Conservation (phyloP, 2,113 vertebrate species). For the Menidia beryllina region DNA sequence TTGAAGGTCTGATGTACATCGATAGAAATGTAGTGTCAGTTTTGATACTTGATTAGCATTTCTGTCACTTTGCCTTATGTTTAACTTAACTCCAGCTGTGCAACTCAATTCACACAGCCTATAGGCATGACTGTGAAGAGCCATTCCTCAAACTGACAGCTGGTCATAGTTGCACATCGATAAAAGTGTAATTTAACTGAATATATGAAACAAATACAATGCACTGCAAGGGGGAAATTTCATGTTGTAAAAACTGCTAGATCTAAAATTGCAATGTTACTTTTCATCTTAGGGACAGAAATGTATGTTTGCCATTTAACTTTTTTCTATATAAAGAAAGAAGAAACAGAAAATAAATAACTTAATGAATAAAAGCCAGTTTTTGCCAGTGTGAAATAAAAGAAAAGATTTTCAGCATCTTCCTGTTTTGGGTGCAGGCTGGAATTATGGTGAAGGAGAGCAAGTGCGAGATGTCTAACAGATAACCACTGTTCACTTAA, state of each 20-base stretch:
- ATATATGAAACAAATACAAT: slow-evolving; percentile 45
- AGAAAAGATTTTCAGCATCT: neutral
- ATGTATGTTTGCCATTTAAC: neutral
- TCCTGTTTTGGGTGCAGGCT: too few species aligned
- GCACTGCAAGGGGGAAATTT: neutral
- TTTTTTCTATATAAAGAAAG: neutral
- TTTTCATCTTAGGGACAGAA: neutral
- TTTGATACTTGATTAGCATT: slow-evolving; percentile 76
- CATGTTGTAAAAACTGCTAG: slow-evolving; percentile 4
- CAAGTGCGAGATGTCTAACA: too few species aligned
- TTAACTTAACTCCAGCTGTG: slow-evolving; percentile 83
- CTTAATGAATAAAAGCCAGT: neutral
- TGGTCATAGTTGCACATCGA: slow-evolving; percentile 50
- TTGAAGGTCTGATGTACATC: slow-evolving; percentile 61
- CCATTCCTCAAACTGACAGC: slow-evolving; percentile 77
- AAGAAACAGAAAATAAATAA: neutral
- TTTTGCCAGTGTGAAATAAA: neutral
- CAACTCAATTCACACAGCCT: slow-evolving; percentile 72
- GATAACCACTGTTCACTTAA: too few species aligned
- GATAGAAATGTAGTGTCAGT: slow-evolving; percentile 65
- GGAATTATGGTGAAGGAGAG: too few species aligned
- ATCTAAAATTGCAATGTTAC: neutral
- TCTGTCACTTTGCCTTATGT: slow-evolving; percentile 79
- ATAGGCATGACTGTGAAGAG: slow-evolving; percentile 72
- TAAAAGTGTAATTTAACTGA: slow-evolving; percentile 55